These are phyloP conservation scores for Epizoanthus stellaris DNA, from an alignment of 92 coral and sea anemone species.

Conservation along the genomic window DNA sequence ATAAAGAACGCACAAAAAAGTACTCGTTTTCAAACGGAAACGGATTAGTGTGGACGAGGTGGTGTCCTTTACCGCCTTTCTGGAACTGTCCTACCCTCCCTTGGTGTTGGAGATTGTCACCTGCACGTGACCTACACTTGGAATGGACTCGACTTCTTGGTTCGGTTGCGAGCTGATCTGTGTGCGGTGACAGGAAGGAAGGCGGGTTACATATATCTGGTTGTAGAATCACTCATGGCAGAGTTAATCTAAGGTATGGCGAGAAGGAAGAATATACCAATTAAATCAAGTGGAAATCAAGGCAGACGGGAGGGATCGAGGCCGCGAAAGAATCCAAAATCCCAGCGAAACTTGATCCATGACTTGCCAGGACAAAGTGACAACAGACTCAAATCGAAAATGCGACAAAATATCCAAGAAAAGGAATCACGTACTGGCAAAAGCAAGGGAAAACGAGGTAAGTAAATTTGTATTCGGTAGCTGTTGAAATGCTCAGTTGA, in stretches of 20 bases:
- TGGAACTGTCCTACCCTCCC: slow-evolving; percentile 20
- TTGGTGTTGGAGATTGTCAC: neutral
- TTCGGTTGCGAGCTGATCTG: slow-evolving; percentile 4
- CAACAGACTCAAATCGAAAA: slow-evolving; percentile 2
- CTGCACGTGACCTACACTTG: slow-evolving; percentile 37
- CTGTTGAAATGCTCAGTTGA: neutral
- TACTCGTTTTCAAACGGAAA: too few relatives aligned
- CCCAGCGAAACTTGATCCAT: slow-evolving; percentile 47
- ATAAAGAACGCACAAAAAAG: too few relatives aligned
- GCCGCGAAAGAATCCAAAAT: slow-evolving; percentile 30
- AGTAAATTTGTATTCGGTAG: neutral
- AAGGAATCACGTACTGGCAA: neutral
- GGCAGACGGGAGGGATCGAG: neutral
- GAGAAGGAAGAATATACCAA: slow-evolving; percentile 30
- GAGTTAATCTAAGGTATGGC: neutral
- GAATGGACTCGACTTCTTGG: slow-evolving; percentile 36
- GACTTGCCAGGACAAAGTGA: neutral
- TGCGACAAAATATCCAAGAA: neutral
- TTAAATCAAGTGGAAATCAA: slow-evolving; percentile 36
- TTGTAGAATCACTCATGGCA: neutral
- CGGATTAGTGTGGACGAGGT: too few relatives aligned
- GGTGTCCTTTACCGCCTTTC: too few relatives aligned
- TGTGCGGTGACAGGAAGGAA: slow-evolving; percentile 15
- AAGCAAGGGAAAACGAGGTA: slow-evolving; percentile 19
- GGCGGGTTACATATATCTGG: neutral